Evolutionary conservation across 2,888 invertebrate genomes (phyloP).

Genomic region (Drosophila paucipuncta): DNA sequence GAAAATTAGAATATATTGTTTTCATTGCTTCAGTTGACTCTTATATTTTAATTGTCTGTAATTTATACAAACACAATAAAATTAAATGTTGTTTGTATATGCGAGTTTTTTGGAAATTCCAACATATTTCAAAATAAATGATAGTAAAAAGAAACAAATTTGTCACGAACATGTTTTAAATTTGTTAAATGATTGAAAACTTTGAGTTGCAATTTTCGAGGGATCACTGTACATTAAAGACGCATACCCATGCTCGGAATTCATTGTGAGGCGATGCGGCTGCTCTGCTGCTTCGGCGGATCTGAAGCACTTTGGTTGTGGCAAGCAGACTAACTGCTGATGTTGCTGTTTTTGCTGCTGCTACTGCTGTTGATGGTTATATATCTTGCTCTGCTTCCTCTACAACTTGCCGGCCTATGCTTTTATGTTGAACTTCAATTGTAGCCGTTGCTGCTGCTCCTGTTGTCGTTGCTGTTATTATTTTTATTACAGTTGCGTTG

Average conservation of each 20-base stretch:
- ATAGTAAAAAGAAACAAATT: background rate
- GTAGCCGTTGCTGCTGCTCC: constrained; percentile 22
- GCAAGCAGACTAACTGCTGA: constrained; percentile 50
- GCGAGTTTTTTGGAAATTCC: background rate
- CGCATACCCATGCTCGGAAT: constrained; percentile 85
- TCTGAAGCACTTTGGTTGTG: constrained; percentile 67
- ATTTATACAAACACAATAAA: background rate
- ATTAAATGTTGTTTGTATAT: background rate
- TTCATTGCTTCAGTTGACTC: background rate
- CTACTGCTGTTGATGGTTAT: constrained; percentile 25
- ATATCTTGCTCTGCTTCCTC: constrained; percentile 22
- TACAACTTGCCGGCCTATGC: constrained; percentile 57
- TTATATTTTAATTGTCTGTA: background rate
- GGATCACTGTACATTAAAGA: constrained; percentile 17
- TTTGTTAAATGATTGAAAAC: background rate
- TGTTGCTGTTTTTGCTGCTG: constrained; percentile 29
- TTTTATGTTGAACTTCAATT: constrained; percentile 21
- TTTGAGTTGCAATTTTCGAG: background rate
- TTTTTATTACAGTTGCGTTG: constrained; percentile 45
- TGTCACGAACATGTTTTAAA: background rate
- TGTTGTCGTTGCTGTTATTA: constrained; percentile 31
- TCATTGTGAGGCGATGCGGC: constrained; percentile 82
- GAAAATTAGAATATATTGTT: background rate
- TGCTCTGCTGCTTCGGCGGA: constrained; percentile 42
- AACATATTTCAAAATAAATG: background rate